Evolutionary conservation across 2,113 vertebrate species (phyloP).

Genomic region (Coracopsis vasa): DNA sequence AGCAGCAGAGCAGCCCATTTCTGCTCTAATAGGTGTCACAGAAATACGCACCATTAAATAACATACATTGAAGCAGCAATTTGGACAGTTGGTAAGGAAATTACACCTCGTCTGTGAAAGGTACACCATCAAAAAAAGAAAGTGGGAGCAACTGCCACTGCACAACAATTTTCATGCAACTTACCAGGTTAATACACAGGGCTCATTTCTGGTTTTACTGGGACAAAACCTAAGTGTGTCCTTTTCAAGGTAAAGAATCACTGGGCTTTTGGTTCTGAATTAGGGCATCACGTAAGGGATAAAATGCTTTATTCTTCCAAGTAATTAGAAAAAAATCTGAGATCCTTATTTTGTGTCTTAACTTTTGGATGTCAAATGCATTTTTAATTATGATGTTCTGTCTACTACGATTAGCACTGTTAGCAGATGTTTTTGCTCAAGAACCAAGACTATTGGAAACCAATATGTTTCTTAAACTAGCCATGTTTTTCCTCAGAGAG

Average conservation of each 20-base stretch:
- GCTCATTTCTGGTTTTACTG: background rate
- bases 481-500: conserved; percentile 21
- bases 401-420: background rate
- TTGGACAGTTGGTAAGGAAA: background rate
- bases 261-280: background rate
- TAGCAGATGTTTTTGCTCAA: conserved; percentile 50
- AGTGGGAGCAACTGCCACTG: background rate
- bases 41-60: background rate
- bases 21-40: background rate
- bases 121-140: background rate
- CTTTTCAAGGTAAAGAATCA: background rate
- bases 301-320: background rate
- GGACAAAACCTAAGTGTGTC: background rate
- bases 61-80: background rate
- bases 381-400: conserved; percentile 34
- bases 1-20: background rate
- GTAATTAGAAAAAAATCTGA: background rate
- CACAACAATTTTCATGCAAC: background rate
- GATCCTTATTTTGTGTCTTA: background rate
- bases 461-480: conserved; percentile 24
- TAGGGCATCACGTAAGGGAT: background rate
- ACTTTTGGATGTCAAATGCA: background rate
- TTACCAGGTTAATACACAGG: background rate
- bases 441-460: conserved; percentile 22
- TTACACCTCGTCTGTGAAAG: background rate